A percentile compares a stretch with the other conserved stretches of the same genome.
phyloP scores from a whole-genome alignment of 2,797 vertebrate species.

The Gambusia yucatana region DNA sequence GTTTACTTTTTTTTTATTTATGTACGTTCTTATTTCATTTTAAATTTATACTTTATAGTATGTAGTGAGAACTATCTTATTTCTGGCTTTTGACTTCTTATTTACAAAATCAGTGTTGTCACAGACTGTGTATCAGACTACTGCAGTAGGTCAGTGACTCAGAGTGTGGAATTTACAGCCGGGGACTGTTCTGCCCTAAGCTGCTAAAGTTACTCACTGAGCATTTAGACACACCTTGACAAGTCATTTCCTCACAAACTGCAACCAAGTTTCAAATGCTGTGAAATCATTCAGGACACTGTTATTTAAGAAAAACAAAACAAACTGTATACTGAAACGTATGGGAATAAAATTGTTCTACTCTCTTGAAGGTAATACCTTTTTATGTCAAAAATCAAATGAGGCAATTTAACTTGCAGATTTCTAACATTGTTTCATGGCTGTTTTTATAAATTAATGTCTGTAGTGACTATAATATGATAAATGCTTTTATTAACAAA shows the following conservation, averaged over 20 bases:
- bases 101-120: background rate
- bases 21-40: background rate
- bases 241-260: constrained; percentile 31
- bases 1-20: background rate
- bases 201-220: constrained; percentile 68
- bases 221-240: constrained; percentile 59
- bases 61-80: background rate
- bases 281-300: constrained; percentile 38
- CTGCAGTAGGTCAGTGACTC: constrained; percentile 55
- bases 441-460: background rate
- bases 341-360: constrained; percentile 2
- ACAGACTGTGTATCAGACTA: constrained; percentile 16
- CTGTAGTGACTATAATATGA: background rate
- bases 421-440: background rate
- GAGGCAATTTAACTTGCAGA: background rate
- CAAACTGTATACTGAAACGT: constrained; percentile 2
- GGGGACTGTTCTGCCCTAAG: constrained; percentile 46
- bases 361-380: background rate
- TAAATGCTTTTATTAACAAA: background rate
- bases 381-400: background rate
- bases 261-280: constrained; percentile 30
- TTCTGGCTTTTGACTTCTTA: background rate
- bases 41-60: background rate
- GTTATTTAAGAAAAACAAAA: constrained; percentile 24
- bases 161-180: constrained; percentile 60